Evolutionary conservation across 2,797 vertebrate species (phyloP).

Genomic region (Epinephelus malabaricus): DNA sequence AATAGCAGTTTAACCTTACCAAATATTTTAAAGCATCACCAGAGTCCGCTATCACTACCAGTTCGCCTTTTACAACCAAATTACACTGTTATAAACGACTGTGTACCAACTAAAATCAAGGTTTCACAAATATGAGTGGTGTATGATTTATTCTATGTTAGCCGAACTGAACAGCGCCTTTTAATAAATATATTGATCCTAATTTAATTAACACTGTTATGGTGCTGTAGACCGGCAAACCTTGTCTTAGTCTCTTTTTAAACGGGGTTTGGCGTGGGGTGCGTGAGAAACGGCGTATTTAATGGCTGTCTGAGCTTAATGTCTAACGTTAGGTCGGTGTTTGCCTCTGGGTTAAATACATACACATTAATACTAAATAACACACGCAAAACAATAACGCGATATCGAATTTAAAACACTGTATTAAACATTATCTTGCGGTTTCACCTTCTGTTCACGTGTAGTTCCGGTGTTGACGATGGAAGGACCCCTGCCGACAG

Average conservation of each 20-base stretch:
- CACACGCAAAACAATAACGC: accelerated
- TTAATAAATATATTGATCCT: accelerated
- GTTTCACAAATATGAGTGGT: neutral
- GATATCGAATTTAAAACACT: accelerated
- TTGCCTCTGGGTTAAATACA: neutral
- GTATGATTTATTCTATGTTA: neutral
- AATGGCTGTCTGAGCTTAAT: neutral
- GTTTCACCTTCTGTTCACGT: conserved; percentile 34
- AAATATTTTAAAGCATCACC: neutral
- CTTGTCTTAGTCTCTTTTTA: accelerated
- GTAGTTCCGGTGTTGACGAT: conserved; percentile 17
- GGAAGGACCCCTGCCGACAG: conserved; percentile 12
- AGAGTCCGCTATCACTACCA: no score
- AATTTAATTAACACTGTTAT: accelerated
- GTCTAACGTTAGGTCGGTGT: neutral
- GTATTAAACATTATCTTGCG: neutral
- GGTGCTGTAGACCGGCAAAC: accelerated
- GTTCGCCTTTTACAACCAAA: neutral
- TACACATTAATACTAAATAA: neutral
- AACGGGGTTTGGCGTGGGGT: neutral
- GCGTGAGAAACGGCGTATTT: neutral
- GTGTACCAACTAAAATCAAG: neutral
- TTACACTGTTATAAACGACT: neutral
- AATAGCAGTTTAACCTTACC: neutral
- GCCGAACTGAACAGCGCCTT: neutral